phyloP scores from a whole-genome alignment of 1,140 invertebrate species.

The Drosophila watanabei region DNA sequence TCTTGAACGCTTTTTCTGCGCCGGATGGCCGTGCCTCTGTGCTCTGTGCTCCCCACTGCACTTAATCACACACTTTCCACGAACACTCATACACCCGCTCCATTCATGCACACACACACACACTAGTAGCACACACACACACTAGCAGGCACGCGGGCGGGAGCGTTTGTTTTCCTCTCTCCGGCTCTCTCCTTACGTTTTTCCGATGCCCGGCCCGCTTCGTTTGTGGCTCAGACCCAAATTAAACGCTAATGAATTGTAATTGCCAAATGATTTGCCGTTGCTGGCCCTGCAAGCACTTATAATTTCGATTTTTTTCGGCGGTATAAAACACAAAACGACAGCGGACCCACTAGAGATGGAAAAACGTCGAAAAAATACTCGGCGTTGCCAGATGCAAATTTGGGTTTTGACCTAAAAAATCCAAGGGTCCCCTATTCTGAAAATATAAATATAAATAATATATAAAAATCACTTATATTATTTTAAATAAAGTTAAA shows the following conservation, averaged over 20 bases:
- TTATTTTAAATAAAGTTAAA: no score
- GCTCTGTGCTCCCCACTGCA: slow-evolving; percentile 42
- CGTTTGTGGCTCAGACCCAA: neutral
- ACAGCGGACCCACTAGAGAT: neutral
- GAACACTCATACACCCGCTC: slow-evolving; percentile 40
- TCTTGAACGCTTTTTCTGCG: slow-evolving; percentile 49
- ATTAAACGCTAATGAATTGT: slow-evolving; percentile 1
- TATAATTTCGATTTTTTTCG: slow-evolving; percentile 48
- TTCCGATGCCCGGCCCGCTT: slow-evolving; percentile 18
- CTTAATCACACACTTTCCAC: slow-evolving; percentile 74
- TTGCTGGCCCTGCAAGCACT: slow-evolving; percentile 23
- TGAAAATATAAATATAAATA: no score
- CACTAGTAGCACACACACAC: slow-evolving; percentile 37
- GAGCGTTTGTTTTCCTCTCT: slow-evolving; percentile 44
- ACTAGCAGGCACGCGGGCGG: slow-evolving; percentile 30
- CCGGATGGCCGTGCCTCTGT: slow-evolving; percentile 19
- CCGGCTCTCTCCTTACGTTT: slow-evolving; percentile 35
- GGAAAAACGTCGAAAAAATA: neutral
- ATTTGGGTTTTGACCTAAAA: no score
- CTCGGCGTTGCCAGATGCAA: no score
- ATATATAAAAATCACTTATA: no score
- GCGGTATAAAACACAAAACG: slow-evolving; percentile 5
- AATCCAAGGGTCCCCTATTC: no score
- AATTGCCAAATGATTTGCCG: slow-evolving; percentile 11
- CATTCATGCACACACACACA: slow-evolving; percentile 37